Base-by-base conservation (phyloP, 2,113 vertebrate genomes). In the Albula glossodonta region DNA sequence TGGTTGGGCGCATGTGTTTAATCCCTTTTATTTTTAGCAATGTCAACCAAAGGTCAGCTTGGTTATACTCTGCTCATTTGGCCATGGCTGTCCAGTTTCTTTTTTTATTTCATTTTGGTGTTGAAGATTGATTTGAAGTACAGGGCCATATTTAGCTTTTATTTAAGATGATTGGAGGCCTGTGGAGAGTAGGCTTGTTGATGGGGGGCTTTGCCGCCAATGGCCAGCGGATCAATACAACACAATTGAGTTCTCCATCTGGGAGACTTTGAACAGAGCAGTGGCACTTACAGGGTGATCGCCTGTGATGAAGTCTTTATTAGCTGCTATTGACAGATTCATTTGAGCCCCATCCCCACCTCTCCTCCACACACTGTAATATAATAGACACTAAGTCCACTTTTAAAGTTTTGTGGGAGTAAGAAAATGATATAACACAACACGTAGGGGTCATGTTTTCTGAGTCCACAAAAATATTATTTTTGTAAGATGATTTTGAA, bases 221-320 rank as follows among this genome's bases (percentile, higher is more conserved):
- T 92, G 93, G 92, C 91, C 92, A 57, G 87, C 84, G 82, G 93
- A 96, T 96, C 93, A 92, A 95, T 96, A 95, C 85, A 86, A 90
- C 90, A 93, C 94, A 95, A 95, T 94, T 95, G 92, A 93, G 92
- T 94, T 95, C 93, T 95, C 91, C 92, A 94, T 94, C 92, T 92
- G 88, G 83, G 90, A 88, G 93, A 92, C 92, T 93, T 90, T 93
- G 88, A 91, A 88, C 49, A 88, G 87, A 91, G 90, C 90, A 84
- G 79, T 87, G 80, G 91, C 91, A 91, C 91, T 95, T 95, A 94
- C 80, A 90, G 92, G 91, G 91, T 94, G 94, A 95, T 95, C 90
- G 66, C 91, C 85, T 90, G 85, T 94, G 93, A 95, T 95, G 93
- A 95, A 94, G 93, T 93, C 93, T 94, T 95, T 92, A 95, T 96